These are phyloP conservation scores for Bergia puertoricense DNA, from an alignment of 92 coral and sea anemone species.

Conservation along the genomic window DNA sequence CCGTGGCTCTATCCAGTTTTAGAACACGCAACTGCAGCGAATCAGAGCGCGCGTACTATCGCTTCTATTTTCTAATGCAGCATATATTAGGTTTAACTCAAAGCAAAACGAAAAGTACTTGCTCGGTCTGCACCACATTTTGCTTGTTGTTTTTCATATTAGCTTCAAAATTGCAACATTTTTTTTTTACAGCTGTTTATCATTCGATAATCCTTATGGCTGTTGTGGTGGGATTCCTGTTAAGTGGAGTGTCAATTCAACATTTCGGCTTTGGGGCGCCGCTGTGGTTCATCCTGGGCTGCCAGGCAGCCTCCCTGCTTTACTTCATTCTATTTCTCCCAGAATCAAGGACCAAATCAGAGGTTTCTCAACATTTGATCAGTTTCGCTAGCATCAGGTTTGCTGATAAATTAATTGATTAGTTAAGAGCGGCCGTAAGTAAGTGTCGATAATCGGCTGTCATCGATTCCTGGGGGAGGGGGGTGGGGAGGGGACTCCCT, in stretches of 20 bases:
- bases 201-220: not conserved
- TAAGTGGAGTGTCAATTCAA: constrained; percentile 6
- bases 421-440: no score
- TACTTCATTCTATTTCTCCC: constrained; percentile 7
- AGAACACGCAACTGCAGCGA: no score
- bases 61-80: no score
- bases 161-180: not conserved
- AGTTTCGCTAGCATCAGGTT: not conserved
- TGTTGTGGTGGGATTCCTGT: not conserved
- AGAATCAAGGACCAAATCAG: not conserved
- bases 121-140: not conserved
- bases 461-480: no score
- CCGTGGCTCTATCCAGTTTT: no score
- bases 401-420: not conserved
- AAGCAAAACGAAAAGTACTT: no score
- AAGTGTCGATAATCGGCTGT: no score
- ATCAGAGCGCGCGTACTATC: no score
- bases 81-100: no score
- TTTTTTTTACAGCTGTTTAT: not conserved
- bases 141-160: not conserved
- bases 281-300: constrained; percentile 9
- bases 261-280: constrained; percentile 5
- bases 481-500: no score
- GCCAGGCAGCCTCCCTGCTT: not conserved
- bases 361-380: not conserved